Conservation (phyloP, 2,888 invertebrate genomes). For the Lissocephala sabroskyi region DNA sequence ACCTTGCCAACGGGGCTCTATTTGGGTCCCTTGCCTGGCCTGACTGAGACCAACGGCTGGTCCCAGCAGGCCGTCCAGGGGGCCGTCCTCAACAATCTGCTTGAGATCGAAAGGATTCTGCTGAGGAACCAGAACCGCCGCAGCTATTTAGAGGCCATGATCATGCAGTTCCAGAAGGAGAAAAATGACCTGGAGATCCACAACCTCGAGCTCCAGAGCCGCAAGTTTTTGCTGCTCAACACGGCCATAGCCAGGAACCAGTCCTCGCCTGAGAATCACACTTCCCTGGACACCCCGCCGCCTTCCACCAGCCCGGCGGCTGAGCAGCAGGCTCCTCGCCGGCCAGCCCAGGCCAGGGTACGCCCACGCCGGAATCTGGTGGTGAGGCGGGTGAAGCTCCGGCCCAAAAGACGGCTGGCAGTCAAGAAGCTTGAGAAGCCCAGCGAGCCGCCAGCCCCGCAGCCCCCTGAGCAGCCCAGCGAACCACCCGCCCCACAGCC, state of each 20-base stretch:
- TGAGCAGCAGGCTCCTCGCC: no score
- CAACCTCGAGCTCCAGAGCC: conserved; percentile 67
- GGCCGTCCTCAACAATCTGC: conserved; percentile 50
- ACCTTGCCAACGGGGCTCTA: no score
- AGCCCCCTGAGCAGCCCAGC: no score
- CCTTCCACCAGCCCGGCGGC: no score
- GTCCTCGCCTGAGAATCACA: conserved; percentile 20
- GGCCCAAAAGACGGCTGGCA: neutral
- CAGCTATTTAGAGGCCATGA: conserved; percentile 69
- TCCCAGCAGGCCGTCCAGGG: conserved; percentile 46
- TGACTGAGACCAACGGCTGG: conserved; percentile 9
- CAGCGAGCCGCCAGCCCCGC: no score
- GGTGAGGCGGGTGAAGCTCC: neutral
- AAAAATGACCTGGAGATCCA: conserved; percentile 66
- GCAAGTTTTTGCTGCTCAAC: conserved; percentile 65
- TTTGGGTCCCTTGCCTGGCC: conserved; percentile 12
- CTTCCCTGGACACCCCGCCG: conserved; percentile 21
- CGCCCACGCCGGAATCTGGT: no score
- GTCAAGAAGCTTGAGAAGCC: no score
- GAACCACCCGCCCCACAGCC: no score
- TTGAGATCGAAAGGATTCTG: conserved; percentile 67
- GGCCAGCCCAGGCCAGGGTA: no score
- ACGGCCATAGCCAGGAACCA: conserved; percentile 33
- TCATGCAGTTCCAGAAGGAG: conserved; percentile 68
- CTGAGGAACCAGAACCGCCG: conserved; percentile 68